Evolutionary conservation across 2,888 invertebrate species (phyloP).

Genomic region (Pammene aurita): DNA sequence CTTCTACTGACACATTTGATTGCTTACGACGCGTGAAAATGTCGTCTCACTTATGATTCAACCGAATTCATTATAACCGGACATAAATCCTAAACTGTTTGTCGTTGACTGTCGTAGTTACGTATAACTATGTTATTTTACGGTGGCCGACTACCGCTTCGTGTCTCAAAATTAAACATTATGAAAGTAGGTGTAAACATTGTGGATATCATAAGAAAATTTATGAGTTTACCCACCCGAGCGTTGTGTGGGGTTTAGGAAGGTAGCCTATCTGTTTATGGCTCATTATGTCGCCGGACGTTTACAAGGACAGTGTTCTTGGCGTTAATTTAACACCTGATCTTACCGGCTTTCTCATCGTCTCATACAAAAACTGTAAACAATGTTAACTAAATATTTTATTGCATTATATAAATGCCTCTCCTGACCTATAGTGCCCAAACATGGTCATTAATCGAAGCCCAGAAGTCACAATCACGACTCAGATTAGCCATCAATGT

Average conservation of each 20-base stretch:
- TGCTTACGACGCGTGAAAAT: conserved; percentile 44
- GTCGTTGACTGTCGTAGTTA: conserved; percentile 69
- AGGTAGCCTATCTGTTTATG: conserved; percentile 54
- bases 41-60: conserved; percentile 50
- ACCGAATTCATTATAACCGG: conserved; percentile 60
- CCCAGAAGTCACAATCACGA: too few species aligned
- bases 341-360: conserved; percentile 44
- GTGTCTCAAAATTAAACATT: conserved; percentile 64
- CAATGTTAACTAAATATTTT: too few species aligned
- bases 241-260: conserved; percentile 51
- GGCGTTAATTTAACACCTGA: conserved; percentile 63
- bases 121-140: conserved; percentile 74
- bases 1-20: conserved; percentile 12
- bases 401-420: conserved; percentile 44
- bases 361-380: not conserved
- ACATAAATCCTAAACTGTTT: conserved; percentile 72
- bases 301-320: conserved; percentile 57
- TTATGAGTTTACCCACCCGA: conserved; percentile 57
- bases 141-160: conserved; percentile 64
- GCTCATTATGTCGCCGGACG: conserved; percentile 53
- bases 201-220: conserved; percentile 52
- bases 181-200: conserved; percentile 57
- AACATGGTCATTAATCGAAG: too few species aligned
- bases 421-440: too few species aligned
- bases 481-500: too few species aligned